Conservation (phyloP, 1,140 invertebrate genomes). For the Aleiodes sp. region DNA sequence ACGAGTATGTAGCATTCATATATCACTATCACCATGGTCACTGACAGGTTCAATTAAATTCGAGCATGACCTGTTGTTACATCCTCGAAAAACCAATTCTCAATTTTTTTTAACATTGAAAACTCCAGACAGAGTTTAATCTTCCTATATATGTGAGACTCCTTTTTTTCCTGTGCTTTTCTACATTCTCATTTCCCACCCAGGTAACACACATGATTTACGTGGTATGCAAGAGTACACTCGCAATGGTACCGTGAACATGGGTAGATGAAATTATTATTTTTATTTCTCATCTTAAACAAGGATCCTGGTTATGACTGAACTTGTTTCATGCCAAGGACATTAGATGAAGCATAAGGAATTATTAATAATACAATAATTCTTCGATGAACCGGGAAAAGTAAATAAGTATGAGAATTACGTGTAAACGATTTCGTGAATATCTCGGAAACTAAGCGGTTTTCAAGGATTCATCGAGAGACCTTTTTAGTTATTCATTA, state of each 20-base stretch:
- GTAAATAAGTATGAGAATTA: no score
- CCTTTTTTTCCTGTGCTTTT: no score
- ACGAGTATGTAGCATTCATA: neutral
- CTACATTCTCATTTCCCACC: conserved; percentile 15
- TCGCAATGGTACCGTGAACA: neutral
- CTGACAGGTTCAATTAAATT: conserved; percentile 17
- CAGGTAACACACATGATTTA: conserved; percentile 26
- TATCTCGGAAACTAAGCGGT: no score
- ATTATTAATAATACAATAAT: neutral
- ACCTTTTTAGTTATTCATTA: no score
- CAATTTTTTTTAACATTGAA: neutral
- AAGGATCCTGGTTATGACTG: conserved; percentile 7
- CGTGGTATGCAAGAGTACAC: neutral
- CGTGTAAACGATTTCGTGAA: no score
- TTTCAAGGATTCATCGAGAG: no score
- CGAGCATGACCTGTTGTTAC: neutral
- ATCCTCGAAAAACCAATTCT: conserved; percentile 13
- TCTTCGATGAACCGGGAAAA: neutral
- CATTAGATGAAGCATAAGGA: neutral
- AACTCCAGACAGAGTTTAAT: neutral
- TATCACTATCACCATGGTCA: neutral
- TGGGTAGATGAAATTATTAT: neutral
- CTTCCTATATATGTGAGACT: conserved; percentile 6
- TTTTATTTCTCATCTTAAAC: conserved; percentile 17
- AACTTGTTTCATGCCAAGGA: conserved; percentile 10